These are phyloP conservation scores for Falco columbarius DNA, from an alignment of 2,797 vertebrate genomes.

Conservation along the genomic window DNA sequence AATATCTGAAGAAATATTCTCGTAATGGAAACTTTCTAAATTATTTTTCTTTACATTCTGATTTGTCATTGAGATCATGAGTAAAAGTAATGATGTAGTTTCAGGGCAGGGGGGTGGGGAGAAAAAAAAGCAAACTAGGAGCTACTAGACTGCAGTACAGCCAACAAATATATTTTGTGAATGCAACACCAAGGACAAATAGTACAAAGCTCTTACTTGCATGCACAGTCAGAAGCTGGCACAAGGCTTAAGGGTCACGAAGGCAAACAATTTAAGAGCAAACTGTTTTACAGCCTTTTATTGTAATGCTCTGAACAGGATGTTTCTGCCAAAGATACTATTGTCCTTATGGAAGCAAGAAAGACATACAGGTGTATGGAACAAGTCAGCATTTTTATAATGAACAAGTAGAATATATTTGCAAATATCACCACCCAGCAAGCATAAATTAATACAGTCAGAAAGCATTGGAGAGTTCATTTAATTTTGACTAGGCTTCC, in stretches of 20 bases:
- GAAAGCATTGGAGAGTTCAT: neutral
- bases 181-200: conserved; percentile 11
- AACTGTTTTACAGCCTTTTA: conserved; percentile 6
- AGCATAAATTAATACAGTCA: neutral
- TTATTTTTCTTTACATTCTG: neutral
- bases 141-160: neutral
- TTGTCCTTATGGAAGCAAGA: neutral
- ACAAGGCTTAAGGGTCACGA: conserved; percentile 41
- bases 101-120: neutral
- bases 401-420: neutral
- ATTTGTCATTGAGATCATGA: neutral
- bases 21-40: neutral
- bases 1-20: neutral
- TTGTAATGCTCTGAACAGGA: neutral
- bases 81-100: neutral
- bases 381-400: neutral
- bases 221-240: conserved; percentile 29
- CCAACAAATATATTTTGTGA: neutral
- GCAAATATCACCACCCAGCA: neutral
- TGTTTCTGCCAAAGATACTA: conserved; percentile 34
- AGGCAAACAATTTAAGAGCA: conserved; percentile 31
- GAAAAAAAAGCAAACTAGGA: neutral
- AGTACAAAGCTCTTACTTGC: conserved; percentile 19
- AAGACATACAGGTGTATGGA: neutral
- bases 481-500: neutral